Evolutionary conservation across 2,888 invertebrate genomes (phyloP), one percentile per base, ranked within the genome.

Genomic region (Herminia tarsipennalis): DNA sequence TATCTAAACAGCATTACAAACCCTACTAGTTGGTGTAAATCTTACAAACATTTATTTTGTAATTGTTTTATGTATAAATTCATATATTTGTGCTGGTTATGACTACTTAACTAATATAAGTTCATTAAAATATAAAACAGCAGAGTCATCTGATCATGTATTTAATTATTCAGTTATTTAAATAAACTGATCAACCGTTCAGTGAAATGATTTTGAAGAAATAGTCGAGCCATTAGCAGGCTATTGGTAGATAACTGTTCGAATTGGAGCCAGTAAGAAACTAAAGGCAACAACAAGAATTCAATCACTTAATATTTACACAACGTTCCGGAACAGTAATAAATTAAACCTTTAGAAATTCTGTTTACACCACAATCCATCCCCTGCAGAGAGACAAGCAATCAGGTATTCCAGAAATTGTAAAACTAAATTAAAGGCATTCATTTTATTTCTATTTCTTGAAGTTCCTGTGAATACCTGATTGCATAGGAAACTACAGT

Each of bases 11-110:
- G 16, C 3, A 20, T 35, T 29, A 42, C 17, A 28, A 28, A n/a
- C n/a, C n/a, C 21, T 34, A 22, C 8, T 14, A 35, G 10, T 13
- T 17, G 14, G 13, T 35, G 16, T 35, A 22, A 28, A 22, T n/a
- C 17, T 18, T 35, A 42, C 17, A 28, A 29, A 21, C 14, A 16
- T 12, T 16, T 8, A 2, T 29, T 10, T 34, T 36, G 29, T 37
- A 18, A 17, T 13, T 10, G 12, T 35, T 29, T 34, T 22, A 35
- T 29, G 17, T 35, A 42, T 29, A 35, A 42, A 17, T 42, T 42
- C 29, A 29, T 29, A 16, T 17, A 5, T 28, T 35, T 16, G 21
- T 14, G 22, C 10, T n/a, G 5, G 2, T 8, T n/a, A n/a, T n/a
- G n/a, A 16, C 10, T 28, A 16, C n/a, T 12, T 24, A 0, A 6